These are phyloP conservation scores for Carduelis carduelis DNA, from an alignment of 2,797 vertebrate genomes.

Conservation along the genomic window DNA sequence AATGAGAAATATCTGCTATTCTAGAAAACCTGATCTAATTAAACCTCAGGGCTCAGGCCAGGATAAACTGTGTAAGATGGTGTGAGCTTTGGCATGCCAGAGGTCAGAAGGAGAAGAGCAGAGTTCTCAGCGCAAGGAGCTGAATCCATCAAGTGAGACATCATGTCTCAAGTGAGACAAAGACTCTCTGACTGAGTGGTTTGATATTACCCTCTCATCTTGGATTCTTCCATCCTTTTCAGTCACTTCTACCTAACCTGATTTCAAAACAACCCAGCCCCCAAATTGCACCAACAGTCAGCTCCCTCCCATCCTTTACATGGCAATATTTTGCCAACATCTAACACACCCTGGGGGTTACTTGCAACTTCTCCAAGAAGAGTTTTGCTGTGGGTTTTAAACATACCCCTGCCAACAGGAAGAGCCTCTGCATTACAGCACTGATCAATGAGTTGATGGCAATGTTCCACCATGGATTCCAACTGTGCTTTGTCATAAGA, in stretches of 20 bases:
- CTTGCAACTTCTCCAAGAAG: neutral
- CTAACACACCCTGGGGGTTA: neutral
- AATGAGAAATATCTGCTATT: neutral
- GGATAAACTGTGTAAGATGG: neutral
- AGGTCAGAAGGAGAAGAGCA: neutral
- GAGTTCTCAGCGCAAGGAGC: neutral
- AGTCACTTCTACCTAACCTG: neutral
- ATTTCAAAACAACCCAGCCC: neutral
- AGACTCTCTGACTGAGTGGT: neutral
- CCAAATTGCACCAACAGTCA: neutral
- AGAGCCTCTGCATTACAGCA: constrained; percentile 93
- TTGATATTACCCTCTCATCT: neutral
- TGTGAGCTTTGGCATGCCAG: neutral
- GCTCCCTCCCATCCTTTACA: neutral
- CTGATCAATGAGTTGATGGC: constrained; percentile 95
- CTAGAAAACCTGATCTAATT: neutral
- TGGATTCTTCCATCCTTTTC: neutral
- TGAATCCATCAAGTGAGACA: neutral
- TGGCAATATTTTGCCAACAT: neutral
- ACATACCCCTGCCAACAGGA: constrained; percentile 88
- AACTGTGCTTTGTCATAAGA: constrained; percentile 92
- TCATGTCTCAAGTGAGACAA: neutral
- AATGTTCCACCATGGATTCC: constrained; percentile 91
- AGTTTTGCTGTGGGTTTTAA: neutral
- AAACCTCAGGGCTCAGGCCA: neutral